Percentiles rank a stretch among this genome's conserved stretches.
Evolutionary conservation across 2,888 invertebrate genomes (phyloP).

Genomic region (Philonicus albiceps): DNA sequence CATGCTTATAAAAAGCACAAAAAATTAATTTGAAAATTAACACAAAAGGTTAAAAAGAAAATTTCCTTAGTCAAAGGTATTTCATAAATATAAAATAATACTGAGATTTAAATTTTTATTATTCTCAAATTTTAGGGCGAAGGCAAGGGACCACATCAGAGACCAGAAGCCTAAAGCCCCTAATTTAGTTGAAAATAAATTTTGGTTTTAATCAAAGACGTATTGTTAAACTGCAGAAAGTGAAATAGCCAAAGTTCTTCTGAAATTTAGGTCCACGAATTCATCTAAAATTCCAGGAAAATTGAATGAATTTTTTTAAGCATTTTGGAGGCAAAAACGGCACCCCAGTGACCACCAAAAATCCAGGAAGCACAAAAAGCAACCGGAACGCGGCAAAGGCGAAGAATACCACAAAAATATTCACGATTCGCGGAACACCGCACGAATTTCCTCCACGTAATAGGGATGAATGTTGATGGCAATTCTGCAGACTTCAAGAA

Average conservation of each 20-base stretch:
- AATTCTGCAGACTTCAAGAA: constrained; percentile 19
- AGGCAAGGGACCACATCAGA: neutral
- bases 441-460: constrained; percentile 8
- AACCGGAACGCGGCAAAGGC: neutral
- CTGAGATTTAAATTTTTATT: too few relatives aligned
- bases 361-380: neutral
- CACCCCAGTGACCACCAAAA: neutral
- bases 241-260: neutral
- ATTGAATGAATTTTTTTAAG: neutral
- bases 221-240: neutral
- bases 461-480: constrained; percentile 35
- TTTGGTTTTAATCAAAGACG: neutral
- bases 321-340: neutral
- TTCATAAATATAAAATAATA: too few relatives aligned
- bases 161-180: neutral
- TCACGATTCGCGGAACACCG: neutral
- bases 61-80: too few relatives aligned
- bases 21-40: too few relatives aligned
- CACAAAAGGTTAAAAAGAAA: too few relatives aligned
- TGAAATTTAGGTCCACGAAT: neutral
- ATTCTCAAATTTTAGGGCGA: neutral
- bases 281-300: neutral
- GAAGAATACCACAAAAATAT: neutral
- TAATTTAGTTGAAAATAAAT: neutral
- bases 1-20: too few relatives aligned